Conservation (phyloP, 2,888 invertebrate genomes). For the Eupithecia exiguata region DNA sequence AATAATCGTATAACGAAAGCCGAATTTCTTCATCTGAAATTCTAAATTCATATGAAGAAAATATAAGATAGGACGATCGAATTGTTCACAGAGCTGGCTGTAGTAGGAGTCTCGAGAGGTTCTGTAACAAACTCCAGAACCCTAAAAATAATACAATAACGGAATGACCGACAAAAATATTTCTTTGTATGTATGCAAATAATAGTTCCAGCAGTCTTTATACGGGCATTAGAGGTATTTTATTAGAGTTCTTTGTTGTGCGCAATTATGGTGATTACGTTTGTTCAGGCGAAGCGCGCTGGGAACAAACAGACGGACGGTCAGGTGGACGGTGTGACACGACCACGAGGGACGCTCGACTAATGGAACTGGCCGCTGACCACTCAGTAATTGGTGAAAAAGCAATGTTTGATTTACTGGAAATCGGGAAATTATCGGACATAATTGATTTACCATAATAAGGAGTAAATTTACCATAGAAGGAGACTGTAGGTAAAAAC, state of each 20-base stretch:
- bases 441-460: background rate
- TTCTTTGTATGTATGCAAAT: slow-evolving; percentile 60
- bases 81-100: background rate
- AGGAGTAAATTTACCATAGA: background rate
- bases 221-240: slow-evolving; percentile 29
- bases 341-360: background rate
- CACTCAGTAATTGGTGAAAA: background rate
- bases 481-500: background rate
- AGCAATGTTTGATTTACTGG: background rate
- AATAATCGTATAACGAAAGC: background rate
- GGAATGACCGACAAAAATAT: slow-evolving; percentile 51
- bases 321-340: background rate
- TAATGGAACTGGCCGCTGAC: background rate
- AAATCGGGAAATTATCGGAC: background rate
- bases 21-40: too few species aligned
- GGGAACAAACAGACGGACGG: slow-evolving; percentile 7
- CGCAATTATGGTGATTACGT: slow-evolving; percentile 47
- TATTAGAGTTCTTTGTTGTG: slow-evolving; percentile 36
- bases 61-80: background rate
- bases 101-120: background rate
- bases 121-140: background rate
- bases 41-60: too few species aligned
- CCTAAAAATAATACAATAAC: slow-evolving; percentile 36
- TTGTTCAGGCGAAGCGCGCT: slow-evolving; percentile 36
- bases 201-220: slow-evolving; percentile 39